A percentile compares a stretch with the other conserved stretches of the same genome.
These are phyloP conservation scores for Leptarthrus brevirostris DNA, from an alignment of 2,888 invertebrate species.

Conservation along the genomic window DNA sequence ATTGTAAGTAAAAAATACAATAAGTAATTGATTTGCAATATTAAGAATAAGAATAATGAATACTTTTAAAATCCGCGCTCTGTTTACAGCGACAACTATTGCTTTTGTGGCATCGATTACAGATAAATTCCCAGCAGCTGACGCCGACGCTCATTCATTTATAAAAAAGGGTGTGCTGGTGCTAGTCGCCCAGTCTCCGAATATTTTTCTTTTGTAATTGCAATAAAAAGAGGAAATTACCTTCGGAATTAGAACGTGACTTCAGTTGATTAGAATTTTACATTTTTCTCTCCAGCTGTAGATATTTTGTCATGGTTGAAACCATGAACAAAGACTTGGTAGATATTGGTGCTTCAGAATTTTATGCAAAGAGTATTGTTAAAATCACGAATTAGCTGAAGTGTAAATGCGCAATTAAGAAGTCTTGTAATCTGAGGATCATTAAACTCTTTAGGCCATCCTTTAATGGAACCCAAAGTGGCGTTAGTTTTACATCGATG, in stretches of 20 bases:
- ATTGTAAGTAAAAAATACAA: too few species aligned
- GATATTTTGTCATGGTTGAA: conserved; percentile 13
- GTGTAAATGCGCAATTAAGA: too few species aligned
- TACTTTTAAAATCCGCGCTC: too few species aligned
- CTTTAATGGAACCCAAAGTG: too few species aligned
- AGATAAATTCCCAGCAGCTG: conserved; percentile 10
- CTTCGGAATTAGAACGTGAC: conserved; percentile 50
- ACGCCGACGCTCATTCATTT: background rate
- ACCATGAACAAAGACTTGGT: background rate
- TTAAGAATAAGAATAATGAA: too few species aligned
- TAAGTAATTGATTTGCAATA: background rate
- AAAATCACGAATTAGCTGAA: too few species aligned
- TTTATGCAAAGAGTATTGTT: too few species aligned
- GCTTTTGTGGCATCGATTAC: background rate
- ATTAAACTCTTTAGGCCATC: too few species aligned
- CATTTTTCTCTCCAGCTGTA: conserved; percentile 10
- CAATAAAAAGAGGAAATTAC: conserved; percentile 49
- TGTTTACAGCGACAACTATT: too few species aligned
- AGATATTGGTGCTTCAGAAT: background rate
- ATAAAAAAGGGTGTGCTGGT: conserved; percentile 19
- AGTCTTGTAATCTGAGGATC: too few species aligned
- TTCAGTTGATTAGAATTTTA: conserved; percentile 48
- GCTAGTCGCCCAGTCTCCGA: conserved; percentile 24
- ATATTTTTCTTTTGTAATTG: conserved; percentile 42
- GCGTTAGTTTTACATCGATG: too few species aligned